These are phyloP conservation scores for Trichacis sp. DNA, from an alignment of 2,888 invertebrate species.

Conservation along the genomic window DNA sequence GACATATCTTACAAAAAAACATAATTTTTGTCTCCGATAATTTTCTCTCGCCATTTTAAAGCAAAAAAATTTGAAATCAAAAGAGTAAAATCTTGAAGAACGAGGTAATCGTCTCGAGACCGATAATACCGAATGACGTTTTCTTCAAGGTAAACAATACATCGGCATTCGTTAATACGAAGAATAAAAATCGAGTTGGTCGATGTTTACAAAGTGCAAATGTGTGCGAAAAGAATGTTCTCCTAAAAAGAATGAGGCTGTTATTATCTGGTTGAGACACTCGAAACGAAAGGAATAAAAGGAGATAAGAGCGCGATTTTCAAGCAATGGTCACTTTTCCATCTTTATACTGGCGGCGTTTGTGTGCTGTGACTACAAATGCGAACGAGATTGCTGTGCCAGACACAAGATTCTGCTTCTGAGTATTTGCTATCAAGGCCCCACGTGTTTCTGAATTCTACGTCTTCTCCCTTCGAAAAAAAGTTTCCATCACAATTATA, in stretches of 20 bases:
- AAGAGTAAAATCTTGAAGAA: no score
- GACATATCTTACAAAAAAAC: no score
- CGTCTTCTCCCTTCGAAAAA: no score
- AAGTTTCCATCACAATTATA: no score
- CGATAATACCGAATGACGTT: no score
- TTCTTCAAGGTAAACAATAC: no score
- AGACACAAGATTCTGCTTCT: constrained; percentile 19
- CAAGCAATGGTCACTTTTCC: constrained; percentile 42
- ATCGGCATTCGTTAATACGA: no score
- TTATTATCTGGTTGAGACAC: constrained; percentile 36
- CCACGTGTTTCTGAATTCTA: constrained; percentile 9
- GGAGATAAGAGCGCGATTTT: constrained; percentile 41
- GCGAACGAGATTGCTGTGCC: constrained; percentile 26
- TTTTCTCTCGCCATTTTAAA: no score
- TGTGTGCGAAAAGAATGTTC: constrained; percentile 9
- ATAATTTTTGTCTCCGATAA: no score
- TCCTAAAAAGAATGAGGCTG: constrained; percentile 21
- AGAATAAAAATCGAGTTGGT: no score
- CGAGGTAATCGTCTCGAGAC: no score
- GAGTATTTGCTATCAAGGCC: constrained; percentile 21
- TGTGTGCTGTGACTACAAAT: constrained; percentile 15
- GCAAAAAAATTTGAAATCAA: no score
- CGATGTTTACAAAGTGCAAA: neutral
- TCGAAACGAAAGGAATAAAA: constrained; percentile 19
- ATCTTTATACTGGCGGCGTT: constrained; percentile 27